A percentile compares a stretch with the other conserved stretches of the same genome.
Evolutionary conservation across 2,797 vertebrate species (phyloP).

Genomic region (Poeciliopsis infans): DNA sequence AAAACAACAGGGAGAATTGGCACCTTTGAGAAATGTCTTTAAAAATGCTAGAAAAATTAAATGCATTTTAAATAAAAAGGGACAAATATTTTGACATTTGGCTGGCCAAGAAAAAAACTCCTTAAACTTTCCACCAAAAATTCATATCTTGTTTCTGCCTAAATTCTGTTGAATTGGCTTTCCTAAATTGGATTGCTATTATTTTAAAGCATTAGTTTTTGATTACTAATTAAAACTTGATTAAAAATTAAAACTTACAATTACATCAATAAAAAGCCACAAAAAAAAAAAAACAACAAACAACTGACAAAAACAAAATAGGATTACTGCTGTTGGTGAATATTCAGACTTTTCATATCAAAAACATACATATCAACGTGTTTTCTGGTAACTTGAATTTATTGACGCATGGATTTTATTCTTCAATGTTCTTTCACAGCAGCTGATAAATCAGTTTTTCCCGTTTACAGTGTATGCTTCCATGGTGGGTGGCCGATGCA

Average conservation of each 20-base stretch:
- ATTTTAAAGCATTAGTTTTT: background rate
- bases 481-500: background rate
- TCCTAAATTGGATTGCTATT: background rate
- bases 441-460: background rate
- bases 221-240: background rate
- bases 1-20: conserved; percentile 59
- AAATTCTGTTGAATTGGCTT: conserved; percentile 1
- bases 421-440: background rate
- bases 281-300: background rate
- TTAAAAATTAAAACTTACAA: conserved; percentile 5
- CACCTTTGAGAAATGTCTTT: conserved; percentile 55
- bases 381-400: background rate
- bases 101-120: conserved; percentile 4
- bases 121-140: background rate
- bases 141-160: conserved; percentile 9
- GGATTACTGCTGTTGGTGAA: background rate
- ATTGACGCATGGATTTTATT: background rate
- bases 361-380: background rate
- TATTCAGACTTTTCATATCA: background rate
- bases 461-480: too few species aligned
- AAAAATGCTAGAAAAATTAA: conserved; percentile 39
- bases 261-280: conserved; percentile 10
- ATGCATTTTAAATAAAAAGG: conserved; percentile 46
- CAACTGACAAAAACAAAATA: background rate
- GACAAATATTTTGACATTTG: conserved; percentile 39